Percentiles rank a stretch among this genome's conserved stretches.
phyloP scores from a whole-genome alignment of 2,888 invertebrate species.

The Hirudinaria manillensis region DNA sequence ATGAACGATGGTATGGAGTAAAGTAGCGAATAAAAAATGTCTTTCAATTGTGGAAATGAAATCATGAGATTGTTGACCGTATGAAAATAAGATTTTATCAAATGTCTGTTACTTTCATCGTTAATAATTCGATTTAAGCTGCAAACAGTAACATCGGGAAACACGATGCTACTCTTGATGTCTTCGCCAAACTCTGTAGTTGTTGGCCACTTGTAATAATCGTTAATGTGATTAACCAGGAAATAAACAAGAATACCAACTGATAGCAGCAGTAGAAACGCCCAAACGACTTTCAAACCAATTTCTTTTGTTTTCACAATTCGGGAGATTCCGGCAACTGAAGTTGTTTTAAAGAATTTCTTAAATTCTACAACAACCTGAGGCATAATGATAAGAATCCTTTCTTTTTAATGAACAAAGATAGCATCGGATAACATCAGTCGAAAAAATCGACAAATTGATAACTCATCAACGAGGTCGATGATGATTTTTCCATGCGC shows the following conservation, averaged over 20 bases:
- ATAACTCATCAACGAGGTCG: too few relatives aligned
- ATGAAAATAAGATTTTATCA: too few relatives aligned
- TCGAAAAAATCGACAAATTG: too few relatives aligned
- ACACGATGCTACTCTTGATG: not conserved
- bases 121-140: slow-evolving; percentile 2
- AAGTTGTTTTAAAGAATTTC: slow-evolving; percentile 25
- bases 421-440: too few relatives aligned
- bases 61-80: too few relatives aligned
- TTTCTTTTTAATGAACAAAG: too few relatives aligned
- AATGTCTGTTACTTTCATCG: not conserved
- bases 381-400: not conserved
- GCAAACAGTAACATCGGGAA: slow-evolving; percentile 25
- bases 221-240: not conserved
- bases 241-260: slow-evolving; percentile 12
- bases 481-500: too few relatives aligned
- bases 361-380: slow-evolving; percentile 9
- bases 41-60: too few relatives aligned
- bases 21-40: too few relatives aligned
- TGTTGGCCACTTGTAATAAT: slow-evolving; percentile 21
- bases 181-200: slow-evolving; percentile 12
- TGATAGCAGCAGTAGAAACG: not conserved
- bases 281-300: slow-evolving; percentile 17
- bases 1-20: too few relatives aligned
- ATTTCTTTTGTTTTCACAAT: slow-evolving; percentile 22
- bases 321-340: slow-evolving; percentile 24